Percentiles rank a stretch among this genome's conserved stretches.
Evolutionary conservation across 2,113 vertebrate genomes (phyloP).

Genomic region (Ammodytes dubius): DNA sequence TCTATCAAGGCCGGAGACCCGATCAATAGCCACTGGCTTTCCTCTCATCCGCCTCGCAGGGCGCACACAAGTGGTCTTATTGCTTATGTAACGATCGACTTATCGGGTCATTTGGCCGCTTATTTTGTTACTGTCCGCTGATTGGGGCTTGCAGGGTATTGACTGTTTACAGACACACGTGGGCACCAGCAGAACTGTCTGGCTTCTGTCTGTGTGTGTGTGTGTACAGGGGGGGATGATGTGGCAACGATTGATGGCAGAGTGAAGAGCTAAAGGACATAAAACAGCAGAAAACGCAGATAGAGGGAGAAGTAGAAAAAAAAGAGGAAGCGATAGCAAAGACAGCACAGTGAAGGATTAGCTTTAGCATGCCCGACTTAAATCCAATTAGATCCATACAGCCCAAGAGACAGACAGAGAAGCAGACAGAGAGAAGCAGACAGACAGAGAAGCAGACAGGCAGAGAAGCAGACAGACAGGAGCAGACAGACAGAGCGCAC

Average conservation of each 20-base stretch:
- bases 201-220: too few relatives aligned
- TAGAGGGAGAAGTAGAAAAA: slow-evolving; percentile 20
- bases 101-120: slow-evolving; percentile 76
- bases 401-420: slow-evolving; percentile 61
- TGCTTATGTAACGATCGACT: slow-evolving; percentile 75
- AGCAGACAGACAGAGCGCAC: slow-evolving; percentile 67
- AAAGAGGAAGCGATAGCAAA: slow-evolving; percentile 32
- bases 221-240: background rate
- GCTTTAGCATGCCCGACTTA: slow-evolving; percentile 60
- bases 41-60: slow-evolving; percentile 54
- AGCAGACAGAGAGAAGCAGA: slow-evolving; percentile 65
- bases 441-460: too few relatives aligned
- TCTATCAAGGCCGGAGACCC: slow-evolving; percentile 67
- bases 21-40: slow-evolving; percentile 68
- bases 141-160: slow-evolving; percentile 48
- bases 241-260: slow-evolving; percentile 3
- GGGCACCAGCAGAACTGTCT: slow-evolving; percentile 20
- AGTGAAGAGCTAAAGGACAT: background rate
- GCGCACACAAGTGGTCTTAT: slow-evolving; percentile 66
- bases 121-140: slow-evolving; percentile 71
- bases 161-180: slow-evolving; percentile 53
- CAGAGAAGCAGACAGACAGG: slow-evolving; percentile 62
- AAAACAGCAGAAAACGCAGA: slow-evolving; percentile 37
- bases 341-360: slow-evolving; percentile 45
- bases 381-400: slow-evolving; percentile 69